Percentiles rank a stretch among this genome's conserved stretches.
phyloP scores from a whole-genome alignment of 2,888 invertebrate genomes.

The Andrena haemorrhoa region DNA sequence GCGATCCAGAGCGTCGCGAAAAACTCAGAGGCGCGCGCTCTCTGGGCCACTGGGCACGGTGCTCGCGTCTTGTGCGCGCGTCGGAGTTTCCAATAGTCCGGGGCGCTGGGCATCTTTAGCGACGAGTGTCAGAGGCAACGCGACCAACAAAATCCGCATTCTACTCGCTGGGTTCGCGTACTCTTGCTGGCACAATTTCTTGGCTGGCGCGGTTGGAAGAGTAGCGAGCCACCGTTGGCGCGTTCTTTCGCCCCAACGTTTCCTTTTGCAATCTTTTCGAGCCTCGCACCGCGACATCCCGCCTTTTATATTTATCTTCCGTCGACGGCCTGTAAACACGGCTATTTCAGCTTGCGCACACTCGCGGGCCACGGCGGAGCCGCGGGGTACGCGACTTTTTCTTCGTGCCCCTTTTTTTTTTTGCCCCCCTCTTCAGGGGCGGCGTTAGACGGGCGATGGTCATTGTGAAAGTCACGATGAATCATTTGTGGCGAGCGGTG shows the following conservation, averaged over 20 bases:
- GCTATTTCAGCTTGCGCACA: conserved; percentile 53
- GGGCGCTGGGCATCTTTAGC: conserved; percentile 27
- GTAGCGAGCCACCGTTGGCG: conserved; percentile 15
- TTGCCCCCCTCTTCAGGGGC: not conserved
- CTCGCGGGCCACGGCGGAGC: conserved; percentile 13
- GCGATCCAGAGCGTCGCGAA: not conserved
- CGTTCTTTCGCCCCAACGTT: conserved; percentile 19
- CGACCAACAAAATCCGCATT: conserved; percentile 41
- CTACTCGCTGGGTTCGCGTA: conserved; percentile 9
- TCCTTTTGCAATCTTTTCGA: conserved; percentile 45
- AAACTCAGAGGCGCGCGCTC: conserved; percentile 7
- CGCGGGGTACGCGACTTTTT: conserved; percentile 18
- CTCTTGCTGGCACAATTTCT: conserved; percentile 34
- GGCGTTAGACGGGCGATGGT: conserved; percentile 14
- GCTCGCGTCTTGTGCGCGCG: not conserved
- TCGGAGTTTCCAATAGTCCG: conserved; percentile 27
- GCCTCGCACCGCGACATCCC: conserved; percentile 27
- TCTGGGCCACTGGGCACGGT: not conserved
- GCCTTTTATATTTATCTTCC: conserved; percentile 69
- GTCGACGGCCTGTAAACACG: conserved; percentile 68
- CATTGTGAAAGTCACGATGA: conserved; percentile 66
- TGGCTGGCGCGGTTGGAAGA: not conserved
- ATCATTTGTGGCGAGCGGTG: conserved; percentile 39
- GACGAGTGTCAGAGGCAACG: conserved; percentile 23
- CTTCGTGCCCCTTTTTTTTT: not conserved